These are phyloP conservation scores for Neocrepidodera transversa DNA, from an alignment of 2,888 invertebrate genomes.

Conservation along the genomic window DNA sequence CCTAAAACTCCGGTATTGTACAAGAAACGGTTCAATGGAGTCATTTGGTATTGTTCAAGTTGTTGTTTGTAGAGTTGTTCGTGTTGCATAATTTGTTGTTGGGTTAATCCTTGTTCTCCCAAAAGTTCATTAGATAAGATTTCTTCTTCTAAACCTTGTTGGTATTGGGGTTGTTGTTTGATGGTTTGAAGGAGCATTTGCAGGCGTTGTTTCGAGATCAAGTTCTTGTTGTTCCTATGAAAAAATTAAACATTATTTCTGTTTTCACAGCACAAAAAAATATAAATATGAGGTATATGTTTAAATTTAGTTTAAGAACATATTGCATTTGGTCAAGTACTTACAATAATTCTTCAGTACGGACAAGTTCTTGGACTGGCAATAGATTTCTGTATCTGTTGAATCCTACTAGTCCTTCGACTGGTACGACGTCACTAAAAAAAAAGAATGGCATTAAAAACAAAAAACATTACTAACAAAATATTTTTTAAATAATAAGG, in stretches of 20 bases:
- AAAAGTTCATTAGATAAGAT: not conserved
- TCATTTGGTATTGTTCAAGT: not conserved
- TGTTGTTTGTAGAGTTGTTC: not conserved
- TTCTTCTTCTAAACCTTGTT: not conserved
- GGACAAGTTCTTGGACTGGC: no score
- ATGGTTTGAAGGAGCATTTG: not conserved
- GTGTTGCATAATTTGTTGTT: conserved; percentile 2
- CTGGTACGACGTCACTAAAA: conserved; percentile 8
- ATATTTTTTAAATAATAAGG: no score
- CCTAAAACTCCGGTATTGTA: not conserved
- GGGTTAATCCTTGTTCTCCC: not conserved
- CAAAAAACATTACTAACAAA: not conserved
- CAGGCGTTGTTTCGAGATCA: conserved; percentile 4
- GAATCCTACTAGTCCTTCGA: not conserved
- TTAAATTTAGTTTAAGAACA: not conserved
- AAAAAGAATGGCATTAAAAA: not conserved
- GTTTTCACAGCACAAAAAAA: not conserved
- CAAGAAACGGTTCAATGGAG: conserved; percentile 2
- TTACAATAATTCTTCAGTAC: not conserved
- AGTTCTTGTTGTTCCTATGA: not conserved
- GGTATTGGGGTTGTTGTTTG: no score
- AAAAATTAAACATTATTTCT: not conserved
- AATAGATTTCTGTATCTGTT: not conserved
- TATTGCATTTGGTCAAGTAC: not conserved
- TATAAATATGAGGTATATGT: not conserved